Evolutionary conservation across 1,140 invertebrate species (phyloP), one percentile per base, ranked within the genome.

Genomic region (Hormaphis cornu): DNA sequence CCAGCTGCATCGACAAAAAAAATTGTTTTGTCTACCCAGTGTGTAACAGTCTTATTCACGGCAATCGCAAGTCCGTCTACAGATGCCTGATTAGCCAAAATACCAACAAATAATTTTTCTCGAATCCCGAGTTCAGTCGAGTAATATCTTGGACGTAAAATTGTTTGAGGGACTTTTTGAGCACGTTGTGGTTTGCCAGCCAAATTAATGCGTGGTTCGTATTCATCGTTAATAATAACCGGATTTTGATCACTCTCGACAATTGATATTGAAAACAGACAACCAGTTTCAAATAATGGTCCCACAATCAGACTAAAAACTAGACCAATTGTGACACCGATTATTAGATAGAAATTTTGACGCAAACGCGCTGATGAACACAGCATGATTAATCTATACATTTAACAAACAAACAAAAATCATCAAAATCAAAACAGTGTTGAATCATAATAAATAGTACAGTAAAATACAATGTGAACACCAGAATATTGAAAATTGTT

Each of bases 41-140:
- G 87, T 9, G 84, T 83, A 9, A 90, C 78, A 9, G 92, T 94
- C 75, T 85, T 86, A 78, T 95, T 95, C 2, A 93, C 77, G 28
- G 89, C 88, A 7, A 89, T 82, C 1, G 85, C 88, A 69, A 86
- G 81, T 48, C 81, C 83, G 70, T 85, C 82, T 8, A 93, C 81
- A 72, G 86, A 85, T 52, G 86, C 82, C 71, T 86, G 83, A 2
- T 84, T 86, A 3, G 89, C 88, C 69, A 94, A 80, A 46, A 94
- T 84, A 3, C 87, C 91, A 20, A 93, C 85, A 74, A 96, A 89
- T n/a, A 95, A 76, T 76, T 92, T 93, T 35, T 93, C 89, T 52
- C 87, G 82, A 53, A 97, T 94, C 2, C 91, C 92, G 35, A 97
- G 82, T 79, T 97, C 93, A 0, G 91, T 93, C 14, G 89, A 91